Conservation (phyloP, 2,113 vertebrate genomes). For the Rhadina sibilatrix region DNA sequence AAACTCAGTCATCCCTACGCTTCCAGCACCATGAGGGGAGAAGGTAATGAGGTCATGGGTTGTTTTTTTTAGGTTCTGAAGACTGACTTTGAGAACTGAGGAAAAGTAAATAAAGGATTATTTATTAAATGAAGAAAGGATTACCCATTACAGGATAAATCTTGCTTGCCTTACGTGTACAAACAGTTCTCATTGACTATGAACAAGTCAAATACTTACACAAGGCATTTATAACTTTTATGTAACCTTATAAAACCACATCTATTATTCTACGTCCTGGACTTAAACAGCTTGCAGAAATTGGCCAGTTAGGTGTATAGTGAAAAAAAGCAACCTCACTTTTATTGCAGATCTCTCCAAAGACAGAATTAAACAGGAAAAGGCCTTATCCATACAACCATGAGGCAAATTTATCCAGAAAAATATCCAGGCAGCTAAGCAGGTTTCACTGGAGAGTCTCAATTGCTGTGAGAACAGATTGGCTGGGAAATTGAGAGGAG, state of each 20-base stretch:
- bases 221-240: conserved; percentile 31
- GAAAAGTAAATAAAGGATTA: conserved; percentile 63
- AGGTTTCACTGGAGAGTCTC: neutral
- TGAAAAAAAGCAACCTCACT: neutral
- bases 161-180: conserved; percentile 29
- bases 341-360: neutral
- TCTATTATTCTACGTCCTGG: neutral
- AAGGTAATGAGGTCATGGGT: conserved; percentile 59
- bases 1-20: conserved; percentile 9
- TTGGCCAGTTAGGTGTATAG: neutral
- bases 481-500: neutral
- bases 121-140: conserved; percentile 66
- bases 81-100: conserved; percentile 43
- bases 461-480: neutral
- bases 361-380: neutral
- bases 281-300: neutral
- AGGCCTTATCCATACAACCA: neutral
- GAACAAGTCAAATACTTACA: conserved; percentile 53
- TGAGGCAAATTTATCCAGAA: neutral
- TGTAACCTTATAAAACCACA: neutral
- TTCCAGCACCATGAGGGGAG: conserved; percentile 31
- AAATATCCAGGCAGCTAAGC: neutral
- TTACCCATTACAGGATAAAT: conserved; percentile 59
- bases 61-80: conserved; percentile 50
- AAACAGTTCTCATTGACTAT: conserved; percentile 51